Evolutionary conservation across 2,797 vertebrate genomes (phyloP).

Genomic region (Pyrocephalus nanus): DNA sequence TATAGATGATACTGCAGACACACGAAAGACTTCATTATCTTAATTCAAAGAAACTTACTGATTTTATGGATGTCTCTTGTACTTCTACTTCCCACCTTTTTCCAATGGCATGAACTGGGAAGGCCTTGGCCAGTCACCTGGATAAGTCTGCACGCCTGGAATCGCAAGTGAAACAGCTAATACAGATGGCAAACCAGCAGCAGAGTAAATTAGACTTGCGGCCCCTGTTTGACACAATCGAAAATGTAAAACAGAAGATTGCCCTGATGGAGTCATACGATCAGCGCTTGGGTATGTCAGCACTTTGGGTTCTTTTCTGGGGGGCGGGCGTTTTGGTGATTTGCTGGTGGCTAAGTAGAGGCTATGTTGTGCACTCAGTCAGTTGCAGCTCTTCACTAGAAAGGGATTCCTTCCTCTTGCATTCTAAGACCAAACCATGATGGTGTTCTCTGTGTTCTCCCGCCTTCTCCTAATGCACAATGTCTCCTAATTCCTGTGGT

Average conservation of each 20-base stretch:
- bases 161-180: slow-evolving; percentile 81
- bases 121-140: slow-evolving; percentile 76
- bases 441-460: neutral
- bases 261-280: slow-evolving; percentile 81
- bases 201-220: slow-evolving; percentile 77
- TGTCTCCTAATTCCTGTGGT: neutral
- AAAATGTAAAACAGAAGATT: slow-evolving; percentile 83
- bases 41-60: neutral
- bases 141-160: slow-evolving; percentile 79
- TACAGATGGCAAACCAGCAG: slow-evolving; percentile 78
- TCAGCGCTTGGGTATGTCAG: slow-evolving; percentile 82
- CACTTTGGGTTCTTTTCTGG: neutral
- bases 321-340: neutral
- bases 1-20: neutral
- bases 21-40: neutral
- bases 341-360: neutral
- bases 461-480: rapidly evolving
- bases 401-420: neutral
- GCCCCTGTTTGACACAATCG: slow-evolving; percentile 80
- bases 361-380: neutral
- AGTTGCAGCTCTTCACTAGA: neutral
- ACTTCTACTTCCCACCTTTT: neutral
- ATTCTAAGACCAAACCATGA: neutral
- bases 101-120: slow-evolving; percentile 22
- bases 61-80: neutral